Conservation (phyloP, 2,797 vertebrate species). For the Sebastes hubbsi region DNA sequence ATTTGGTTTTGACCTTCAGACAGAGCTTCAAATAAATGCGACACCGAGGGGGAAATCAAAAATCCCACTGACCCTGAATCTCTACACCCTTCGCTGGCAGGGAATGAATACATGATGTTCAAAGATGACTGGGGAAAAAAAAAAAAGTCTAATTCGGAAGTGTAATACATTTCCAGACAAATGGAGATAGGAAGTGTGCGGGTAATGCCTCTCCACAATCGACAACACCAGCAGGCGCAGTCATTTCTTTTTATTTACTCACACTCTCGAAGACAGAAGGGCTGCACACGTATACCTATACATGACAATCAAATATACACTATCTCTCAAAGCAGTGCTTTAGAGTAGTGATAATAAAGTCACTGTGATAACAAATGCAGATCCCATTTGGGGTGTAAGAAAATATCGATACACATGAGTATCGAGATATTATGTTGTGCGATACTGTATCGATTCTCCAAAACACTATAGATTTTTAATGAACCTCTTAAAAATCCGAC, state of each 20-base stretch:
- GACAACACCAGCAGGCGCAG: slow-evolving; percentile 57
- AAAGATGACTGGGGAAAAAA: slow-evolving; percentile 22
- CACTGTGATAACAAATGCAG: too few species aligned
- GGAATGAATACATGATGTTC: slow-evolving; percentile 58
- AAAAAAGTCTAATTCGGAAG: slow-evolving; percentile 36
- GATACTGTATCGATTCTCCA: too few species aligned
- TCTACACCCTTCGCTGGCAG: slow-evolving; percentile 37
- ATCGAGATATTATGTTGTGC: too few species aligned
- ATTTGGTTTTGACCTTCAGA: slow-evolving; percentile 79
- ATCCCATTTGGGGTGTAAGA: too few species aligned
- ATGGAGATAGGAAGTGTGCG: slow-evolving; percentile 39
- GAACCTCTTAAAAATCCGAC: too few species aligned
- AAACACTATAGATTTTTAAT: too few species aligned
- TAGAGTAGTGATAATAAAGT: too few species aligned
- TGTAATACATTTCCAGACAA: slow-evolving; percentile 67
- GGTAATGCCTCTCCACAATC: slow-evolving; percentile 62
- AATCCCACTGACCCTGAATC: slow-evolving; percentile 74
- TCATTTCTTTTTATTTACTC: slow-evolving; percentile 45
- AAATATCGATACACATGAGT: too few species aligned
- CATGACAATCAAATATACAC: slow-evolving; percentile 22
- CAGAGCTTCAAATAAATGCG: slow-evolving; percentile 68
- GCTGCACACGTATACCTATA: slow-evolving; percentile 18
- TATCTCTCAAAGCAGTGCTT: not conserved
- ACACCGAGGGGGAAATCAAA: slow-evolving; percentile 69
- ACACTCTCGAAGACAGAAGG: slow-evolving; percentile 36